Evolutionary conservation across 2,888 invertebrate species (phyloP), one percentile per base, ranked within the genome.

Genomic region (Erebia epiphron): DNA sequence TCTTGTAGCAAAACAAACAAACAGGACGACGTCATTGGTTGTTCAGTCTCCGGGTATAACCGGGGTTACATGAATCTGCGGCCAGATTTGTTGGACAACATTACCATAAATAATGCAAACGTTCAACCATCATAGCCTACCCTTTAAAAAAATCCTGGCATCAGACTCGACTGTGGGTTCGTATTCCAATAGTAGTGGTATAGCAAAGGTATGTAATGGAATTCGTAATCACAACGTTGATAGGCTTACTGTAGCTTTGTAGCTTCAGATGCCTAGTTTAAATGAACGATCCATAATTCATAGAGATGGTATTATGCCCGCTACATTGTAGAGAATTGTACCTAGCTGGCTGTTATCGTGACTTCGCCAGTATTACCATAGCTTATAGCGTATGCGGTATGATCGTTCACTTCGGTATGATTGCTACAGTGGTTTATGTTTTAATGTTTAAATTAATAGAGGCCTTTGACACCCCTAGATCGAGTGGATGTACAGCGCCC

Each of bases 211-310:
- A 72, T 72, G 65, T 75, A 72, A 74, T 69, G 74, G 73, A 70
- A 75, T 75, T 74, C 71, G 69, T 72, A 75, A 75, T 75, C 75
- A 75, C 71, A 69, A 70, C 73, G 66, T 64, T 74, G 70, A 71
- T 75, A 74, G 74, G 72, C 71, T 72, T 72, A 67, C 71, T 64
- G 71, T 73, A 72, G 71, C 60, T 43, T 62, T 66, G 69, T 72
- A 70, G 70, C 68, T 68, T 70, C 66, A 64, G 72, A 72, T 72
- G 68, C 68, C 72, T 46, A 67, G 72, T 74, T 72, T 74, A 72
- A 74, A 72, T 74, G 74, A 74, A 70, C 72, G 70, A 72, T 74
- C 70, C 72, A 74, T 74, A 74, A 74, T 74, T 74, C 72, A 74
- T 74, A 66, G 70, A 60, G 65, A 58, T 60, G 58, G 71, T 68